Evolutionary conservation across 2,888 invertebrate genomes (phyloP), one percentile per base, ranked within the genome.

Genomic region (Nephrotoma flavescens): DNA sequence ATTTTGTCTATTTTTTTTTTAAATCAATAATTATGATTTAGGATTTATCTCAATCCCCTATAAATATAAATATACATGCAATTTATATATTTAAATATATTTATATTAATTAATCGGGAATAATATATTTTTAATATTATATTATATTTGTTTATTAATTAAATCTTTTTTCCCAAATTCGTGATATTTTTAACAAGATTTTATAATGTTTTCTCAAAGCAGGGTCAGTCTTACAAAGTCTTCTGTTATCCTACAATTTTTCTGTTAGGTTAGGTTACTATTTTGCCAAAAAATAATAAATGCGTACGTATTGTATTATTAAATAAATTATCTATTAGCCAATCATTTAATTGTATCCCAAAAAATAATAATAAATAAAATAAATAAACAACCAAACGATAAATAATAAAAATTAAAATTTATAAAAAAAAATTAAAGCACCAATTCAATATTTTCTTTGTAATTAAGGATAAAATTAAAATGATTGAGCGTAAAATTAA

Each of bases 161-260:
- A 52, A 42, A 42, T 85, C 57, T 83, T 84, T 84, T 83, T n/a
- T 84, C 15, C 85, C 83, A 86, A 84, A 85, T 86, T 87, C 86
- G 87, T 86, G 45, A 57, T 85, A 19, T 45, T 44, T 86, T 45
- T 41, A 45, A 86, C 31, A 44, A 45, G 45, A 31, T 86, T 19
- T 44, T 41, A 31, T 44, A 86, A 31, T 71, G 71, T 86, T 52
- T 52, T 71, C 86, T 71, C 88, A 88, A 87, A 88, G 88, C 88
- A 87, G 88, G 88, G 88, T 88, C 88, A 88, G 88, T 88, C 88
- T 88, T 88, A 86, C 86, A 85, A 52, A 85, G 86, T 86, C 86
- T 19, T 86, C 52, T 84, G 87, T 84, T 87, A 44, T 52, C 85
- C 57, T 87, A 45, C 41, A 86, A 42, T 86, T 86, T 71, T 71